Evolutionary conservation across 2,113 vertebrate species (phyloP).

Genomic region (Tautogolabrus adspersus): DNA sequence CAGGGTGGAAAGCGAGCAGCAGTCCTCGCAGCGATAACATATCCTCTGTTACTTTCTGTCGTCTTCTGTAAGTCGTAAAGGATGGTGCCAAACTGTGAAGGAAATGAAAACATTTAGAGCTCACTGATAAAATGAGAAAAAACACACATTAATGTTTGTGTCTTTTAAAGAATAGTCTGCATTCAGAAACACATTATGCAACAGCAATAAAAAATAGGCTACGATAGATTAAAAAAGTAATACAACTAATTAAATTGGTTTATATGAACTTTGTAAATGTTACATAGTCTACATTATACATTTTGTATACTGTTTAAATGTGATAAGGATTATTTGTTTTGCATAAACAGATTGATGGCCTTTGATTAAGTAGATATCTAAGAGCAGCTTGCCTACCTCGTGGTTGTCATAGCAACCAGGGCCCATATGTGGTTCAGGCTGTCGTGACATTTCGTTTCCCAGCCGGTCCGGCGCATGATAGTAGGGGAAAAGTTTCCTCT

Average conservation of each 20-base stretch:
- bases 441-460: slow-evolving; percentile 68
- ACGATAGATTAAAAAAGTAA: too few relatives aligned
- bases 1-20: slow-evolving; percentile 73
- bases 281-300: too few relatives aligned
- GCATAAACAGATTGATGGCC: too few relatives aligned
- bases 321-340: too few relatives aligned
- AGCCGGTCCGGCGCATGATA: slow-evolving; percentile 69
- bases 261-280: too few relatives aligned
- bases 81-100: slow-evolving; percentile 78
- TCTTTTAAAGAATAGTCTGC: too few relatives aligned
- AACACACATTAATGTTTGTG: too few relatives aligned
- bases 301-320: too few relatives aligned
- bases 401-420: slow-evolving; percentile 85
- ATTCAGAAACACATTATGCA: too few relatives aligned
- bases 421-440: slow-evolving; percentile 66
- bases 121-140: too few relatives aligned
- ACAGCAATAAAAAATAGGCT: too few relatives aligned
- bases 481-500: slow-evolving; percentile 81
- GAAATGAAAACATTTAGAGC: neutral
- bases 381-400: slow-evolving; percentile 42
- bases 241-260: too few relatives aligned
- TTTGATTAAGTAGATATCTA: neutral
- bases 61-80: slow-evolving; percentile 69
- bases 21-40: slow-evolving; percentile 87
- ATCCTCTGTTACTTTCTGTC: slow-evolving; percentile 86